Conservation (phyloP, 2,113 vertebrate genomes). For the Cyphomyrus plagiostoma region DNA sequence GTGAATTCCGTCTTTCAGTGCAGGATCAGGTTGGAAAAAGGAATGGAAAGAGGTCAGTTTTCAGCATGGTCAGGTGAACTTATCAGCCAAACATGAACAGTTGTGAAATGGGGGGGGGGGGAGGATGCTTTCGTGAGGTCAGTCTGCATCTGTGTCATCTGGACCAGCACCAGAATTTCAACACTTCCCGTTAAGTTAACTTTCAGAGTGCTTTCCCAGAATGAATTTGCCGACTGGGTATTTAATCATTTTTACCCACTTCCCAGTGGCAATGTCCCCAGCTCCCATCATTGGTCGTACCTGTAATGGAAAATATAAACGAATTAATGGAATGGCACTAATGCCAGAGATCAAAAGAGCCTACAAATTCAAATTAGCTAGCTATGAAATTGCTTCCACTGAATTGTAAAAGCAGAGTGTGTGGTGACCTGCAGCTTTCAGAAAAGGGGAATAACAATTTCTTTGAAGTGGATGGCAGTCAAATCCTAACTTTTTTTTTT, state of each 20-base stretch:
- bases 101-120: neutral
- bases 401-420: constrained; percentile 31
- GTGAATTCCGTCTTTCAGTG: neutral
- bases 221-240: neutral
- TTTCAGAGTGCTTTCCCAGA: constrained; percentile 20
- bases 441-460: constrained; percentile 32
- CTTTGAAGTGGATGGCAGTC: constrained; percentile 9
- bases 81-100: neutral
- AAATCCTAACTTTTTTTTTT: neutral
- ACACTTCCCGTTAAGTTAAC: neutral
- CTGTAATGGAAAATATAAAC: constrained; percentile 49
- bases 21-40: neutral
- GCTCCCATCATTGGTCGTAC: constrained; percentile 28
- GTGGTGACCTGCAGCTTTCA: constrained; percentile 34
- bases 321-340: constrained; percentile 49
- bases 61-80: neutral
- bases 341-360: constrained; percentile 49
- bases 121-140: neutral
- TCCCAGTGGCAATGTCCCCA: constrained; percentile 20
- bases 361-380: constrained; percentile 46
- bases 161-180: neutral
- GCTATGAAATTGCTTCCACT: constrained; percentile 42
- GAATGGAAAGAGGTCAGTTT: neutral
- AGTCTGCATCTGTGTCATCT: neutral
- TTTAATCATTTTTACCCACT: constrained; percentile 29